Conservation (phyloP, 2,797 vertebrate genomes). For the Poeciliopsis turneri region DNA sequence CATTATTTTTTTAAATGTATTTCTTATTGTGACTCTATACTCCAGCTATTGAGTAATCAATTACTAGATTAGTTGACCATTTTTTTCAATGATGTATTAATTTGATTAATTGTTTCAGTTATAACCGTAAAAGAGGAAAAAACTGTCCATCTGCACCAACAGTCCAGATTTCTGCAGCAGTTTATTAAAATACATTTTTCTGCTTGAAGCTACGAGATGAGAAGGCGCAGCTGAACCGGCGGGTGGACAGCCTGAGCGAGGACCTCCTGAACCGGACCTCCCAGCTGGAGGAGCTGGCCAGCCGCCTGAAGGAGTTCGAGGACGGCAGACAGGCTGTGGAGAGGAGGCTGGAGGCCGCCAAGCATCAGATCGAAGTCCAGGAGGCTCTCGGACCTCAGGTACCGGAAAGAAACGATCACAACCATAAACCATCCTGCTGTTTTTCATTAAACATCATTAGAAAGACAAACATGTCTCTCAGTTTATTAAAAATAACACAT, state of each 20-base stretch:
- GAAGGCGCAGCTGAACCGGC: constrained; percentile 90
- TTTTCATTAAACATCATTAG: background rate
- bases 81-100: no score
- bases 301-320: constrained; percentile 94
- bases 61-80: no score
- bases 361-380: constrained; percentile 95
- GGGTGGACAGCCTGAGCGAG: constrained; percentile 88
- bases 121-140: no score
- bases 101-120: no score
- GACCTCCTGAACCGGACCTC: constrained; percentile 84
- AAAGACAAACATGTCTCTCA: background rate
- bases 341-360: constrained; percentile 92
- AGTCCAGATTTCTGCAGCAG: background rate
- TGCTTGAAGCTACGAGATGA: constrained; percentile 85
- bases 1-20: no score
- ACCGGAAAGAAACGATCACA: background rate
- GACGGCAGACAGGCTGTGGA: constrained; percentile 92
- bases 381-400: constrained; percentile 90
- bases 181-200: background rate
- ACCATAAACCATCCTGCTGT: background rate
- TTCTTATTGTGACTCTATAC: no score
- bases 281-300: constrained; percentile 92
- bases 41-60: no score
- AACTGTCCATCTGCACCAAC: no score
- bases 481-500: background rate